Evolutionary conservation across 2,113 vertebrate species (phyloP).

Genomic region (Macroglossus sobrinus): DNA sequence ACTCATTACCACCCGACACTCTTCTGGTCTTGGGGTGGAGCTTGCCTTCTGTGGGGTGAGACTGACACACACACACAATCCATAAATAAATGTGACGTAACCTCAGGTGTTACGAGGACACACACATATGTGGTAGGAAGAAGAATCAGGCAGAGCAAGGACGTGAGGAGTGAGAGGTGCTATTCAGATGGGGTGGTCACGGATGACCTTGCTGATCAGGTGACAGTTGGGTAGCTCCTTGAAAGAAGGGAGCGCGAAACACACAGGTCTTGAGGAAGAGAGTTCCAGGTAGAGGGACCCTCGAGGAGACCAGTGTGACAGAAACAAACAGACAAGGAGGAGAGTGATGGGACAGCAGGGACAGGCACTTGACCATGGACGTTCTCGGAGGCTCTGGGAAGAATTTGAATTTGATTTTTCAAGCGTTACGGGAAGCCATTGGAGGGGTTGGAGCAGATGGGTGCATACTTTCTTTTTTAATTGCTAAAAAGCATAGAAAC

Average conservation of each 20-base stretch:
- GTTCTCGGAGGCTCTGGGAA: not conserved
- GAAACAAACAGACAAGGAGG: not conserved
- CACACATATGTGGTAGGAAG: rapidly evolving
- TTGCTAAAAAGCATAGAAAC: not conserved
- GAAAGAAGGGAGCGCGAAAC: not conserved
- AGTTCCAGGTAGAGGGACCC: not conserved
- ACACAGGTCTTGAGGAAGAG: not conserved
- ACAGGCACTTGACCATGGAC: too few relatives aligned
- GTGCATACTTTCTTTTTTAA: not conserved
- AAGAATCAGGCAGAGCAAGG: not conserved
- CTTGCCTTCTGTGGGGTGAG: not conserved
- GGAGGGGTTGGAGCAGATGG: not conserved
- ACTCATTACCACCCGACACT: rapidly evolving
- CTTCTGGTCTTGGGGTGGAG: not conserved
- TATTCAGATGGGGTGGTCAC: not conserved
- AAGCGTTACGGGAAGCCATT: not conserved
- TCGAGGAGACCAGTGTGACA: rapidly evolving
- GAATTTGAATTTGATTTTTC: not conserved
- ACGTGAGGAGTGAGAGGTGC: not conserved
- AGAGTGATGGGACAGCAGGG: rapidly evolving
- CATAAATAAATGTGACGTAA: rapidly evolving
- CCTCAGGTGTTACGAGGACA: not conserved
- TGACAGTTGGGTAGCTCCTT: not conserved
- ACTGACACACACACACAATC: not conserved
- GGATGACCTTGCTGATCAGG: not conserved